Evolutionary conservation across 1,140 invertebrate genomes (phyloP).

Genomic region (Bombyx mori): DNA sequence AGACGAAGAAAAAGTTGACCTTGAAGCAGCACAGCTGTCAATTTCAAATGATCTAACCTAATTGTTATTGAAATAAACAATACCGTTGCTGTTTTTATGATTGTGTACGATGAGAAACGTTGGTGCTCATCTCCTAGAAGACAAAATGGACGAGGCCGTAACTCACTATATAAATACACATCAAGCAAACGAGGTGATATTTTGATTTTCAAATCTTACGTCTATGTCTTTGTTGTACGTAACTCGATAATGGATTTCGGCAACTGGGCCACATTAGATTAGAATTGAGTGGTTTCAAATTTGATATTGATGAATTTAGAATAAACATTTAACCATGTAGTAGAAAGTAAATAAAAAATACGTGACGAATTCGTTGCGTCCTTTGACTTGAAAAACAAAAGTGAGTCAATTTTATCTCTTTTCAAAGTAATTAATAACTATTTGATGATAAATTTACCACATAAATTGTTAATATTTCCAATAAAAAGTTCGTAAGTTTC

Average conservation of each 20-base stretch:
- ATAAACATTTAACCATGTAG: too few relatives aligned
- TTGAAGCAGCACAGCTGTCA: conserved; percentile 36
- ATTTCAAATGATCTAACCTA: conserved; percentile 25
- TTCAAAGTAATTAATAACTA: too few relatives aligned
- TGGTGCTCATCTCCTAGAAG: conserved; percentile 41
- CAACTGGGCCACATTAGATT: background rate
- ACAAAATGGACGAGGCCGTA: conserved; percentile 56
- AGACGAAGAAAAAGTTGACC: conserved; percentile 21
- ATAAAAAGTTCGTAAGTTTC: too few relatives aligned
- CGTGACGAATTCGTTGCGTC: too few relatives aligned
- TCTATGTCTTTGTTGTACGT: background rate
- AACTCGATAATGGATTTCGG: conserved; percentile 1
- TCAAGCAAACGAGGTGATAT: conserved; percentile 36
- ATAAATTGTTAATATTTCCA: too few relatives aligned
- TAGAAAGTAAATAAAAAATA: too few relatives aligned
- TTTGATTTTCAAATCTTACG: background rate
- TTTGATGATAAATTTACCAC: too few relatives aligned
- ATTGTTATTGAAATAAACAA: conserved; percentile 32
- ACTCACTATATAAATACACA: conserved; percentile 56
- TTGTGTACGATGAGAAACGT: conserved; percentile 38
- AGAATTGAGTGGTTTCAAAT: too few relatives aligned
- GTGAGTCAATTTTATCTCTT: too few relatives aligned
- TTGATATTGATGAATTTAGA: too few relatives aligned
- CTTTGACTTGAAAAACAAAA: too few relatives aligned
- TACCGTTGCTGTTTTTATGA: conserved; percentile 15